Percentiles rank a stretch among this genome's conserved stretches.
Evolutionary conservation across 2,888 invertebrate genomes (phyloP).

Genomic region (Sturmia bella): DNA sequence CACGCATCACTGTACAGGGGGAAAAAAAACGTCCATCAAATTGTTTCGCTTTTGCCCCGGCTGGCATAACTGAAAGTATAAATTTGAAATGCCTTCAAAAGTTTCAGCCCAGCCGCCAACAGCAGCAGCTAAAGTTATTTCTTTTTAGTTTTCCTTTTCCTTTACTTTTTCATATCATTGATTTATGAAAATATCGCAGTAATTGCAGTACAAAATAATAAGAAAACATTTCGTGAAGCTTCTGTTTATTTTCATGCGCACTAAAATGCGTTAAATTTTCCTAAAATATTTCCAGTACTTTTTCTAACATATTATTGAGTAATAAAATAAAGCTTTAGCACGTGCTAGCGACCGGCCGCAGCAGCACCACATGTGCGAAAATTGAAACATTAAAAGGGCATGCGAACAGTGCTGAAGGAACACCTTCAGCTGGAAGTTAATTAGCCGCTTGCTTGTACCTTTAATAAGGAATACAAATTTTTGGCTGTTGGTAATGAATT

Average conservation of each 20-base stretch:
- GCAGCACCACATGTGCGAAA: conserved; percentile 54
- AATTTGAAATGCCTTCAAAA: conserved; percentile 22
- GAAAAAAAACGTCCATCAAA: conserved; percentile 11
- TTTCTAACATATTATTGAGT: conserved; percentile 46
- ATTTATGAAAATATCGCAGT: conserved; percentile 66
- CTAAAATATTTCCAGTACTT: conserved; percentile 31
- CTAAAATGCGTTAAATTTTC: conserved; percentile 41
- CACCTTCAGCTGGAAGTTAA: not conserved
- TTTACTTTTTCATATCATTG: conserved; percentile 31
- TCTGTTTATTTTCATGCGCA: conserved; percentile 24
- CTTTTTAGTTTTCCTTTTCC: not conserved
- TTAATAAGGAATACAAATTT: conserved; percentile 7
- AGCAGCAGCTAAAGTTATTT: not conserved
- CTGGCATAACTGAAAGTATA: conserved; percentile 18
- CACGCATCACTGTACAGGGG: conserved; percentile 26
- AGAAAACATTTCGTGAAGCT: conserved; percentile 56
- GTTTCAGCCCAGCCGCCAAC: not conserved
- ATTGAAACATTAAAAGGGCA: conserved; percentile 28
- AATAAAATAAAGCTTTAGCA: conserved; percentile 61
- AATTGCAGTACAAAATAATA: conserved; percentile 54
- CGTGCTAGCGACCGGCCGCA: conserved; percentile 36
- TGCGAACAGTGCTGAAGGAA: not conserved
- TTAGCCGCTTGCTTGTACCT: not conserved
- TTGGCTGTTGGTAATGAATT: no score
- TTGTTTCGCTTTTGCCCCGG: conserved; percentile 3